Evolutionary conservation across 2,113 vertebrate species (phyloP), one percentile per base, ranked within the genome.

Genomic region (Phrynosoma platyrhinos): DNA sequence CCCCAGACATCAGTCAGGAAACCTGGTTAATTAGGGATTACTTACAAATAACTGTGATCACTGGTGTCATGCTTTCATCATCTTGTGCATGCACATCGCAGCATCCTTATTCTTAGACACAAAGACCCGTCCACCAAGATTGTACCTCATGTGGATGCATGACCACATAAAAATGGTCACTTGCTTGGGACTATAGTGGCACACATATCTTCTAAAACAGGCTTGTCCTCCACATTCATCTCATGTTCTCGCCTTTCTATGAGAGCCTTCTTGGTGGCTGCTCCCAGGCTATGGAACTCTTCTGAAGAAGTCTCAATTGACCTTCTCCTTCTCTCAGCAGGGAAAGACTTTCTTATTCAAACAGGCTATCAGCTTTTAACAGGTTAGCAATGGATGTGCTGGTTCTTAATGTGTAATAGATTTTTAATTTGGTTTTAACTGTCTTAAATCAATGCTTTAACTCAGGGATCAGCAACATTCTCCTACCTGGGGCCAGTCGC

Each of bases 11-110:
- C 91, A 94, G 94, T 89, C 90, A 87, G 66, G 4, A 69, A 88
- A 8, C 47, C 68, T 92, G 62, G 9, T 94, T 94, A 88, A 93
- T 95, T 92, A 94, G 89, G 92, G 89, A 82, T 94, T 95, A 93
- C 95, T 97, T 96, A 93, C 94, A 91, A 92, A 94, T 86, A 87
- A 36, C 55, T 9, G 81, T 40, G 75, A 83, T 86, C 71, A 18
- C 40, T 53, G 0, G 55, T 18, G 81, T 74, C 0, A 0, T 68
- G 1, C 80, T 69, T 88, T 91, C 82, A 74, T 79, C 21, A 75
- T 79, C 0, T 1, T 40, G 8, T 1, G 12, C 4, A 64, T 36
- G 30, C 64, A 13, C 47, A 8, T 25, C 9, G 7, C 12, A 0
- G 58, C 36, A 27, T 0, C 40, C 4, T 0, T 14, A 0, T 20